Evolutionary conservation across 2,888 invertebrate genomes (phyloP).

Genomic region (Acanthosepion esculentum): DNA sequence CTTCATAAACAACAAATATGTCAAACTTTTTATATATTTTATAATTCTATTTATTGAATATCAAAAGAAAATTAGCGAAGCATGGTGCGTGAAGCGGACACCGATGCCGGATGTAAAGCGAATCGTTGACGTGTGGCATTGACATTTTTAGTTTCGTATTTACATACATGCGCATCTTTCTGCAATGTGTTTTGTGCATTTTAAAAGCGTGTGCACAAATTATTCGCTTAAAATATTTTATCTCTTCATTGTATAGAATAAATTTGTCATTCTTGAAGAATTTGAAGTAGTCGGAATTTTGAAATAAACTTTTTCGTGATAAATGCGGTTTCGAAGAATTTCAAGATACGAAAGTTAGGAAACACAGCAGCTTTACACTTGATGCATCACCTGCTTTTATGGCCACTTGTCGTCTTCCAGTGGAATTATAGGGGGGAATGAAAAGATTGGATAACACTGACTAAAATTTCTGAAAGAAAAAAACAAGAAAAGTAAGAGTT

Average conservation of each 20-base stretch:
- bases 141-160: not conserved
- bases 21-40: no score
- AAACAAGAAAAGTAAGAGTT: not conserved
- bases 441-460: not conserved
- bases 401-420: slow-evolving; percentile 33
- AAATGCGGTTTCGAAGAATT: not conserved
- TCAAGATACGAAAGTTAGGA: not conserved
- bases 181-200: not conserved
- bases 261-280: not conserved
- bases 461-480: not conserved
- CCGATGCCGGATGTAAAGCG: not conserved
- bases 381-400: slow-evolving; percentile 22
- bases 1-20: no score
- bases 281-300: not conserved
- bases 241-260: not conserved
- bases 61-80: no score
- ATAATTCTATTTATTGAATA: no score
- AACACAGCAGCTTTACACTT: not conserved
- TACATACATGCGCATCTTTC: not conserved
- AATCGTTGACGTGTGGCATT: not conserved
- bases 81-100: not conserved
- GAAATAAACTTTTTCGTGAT: not conserved
- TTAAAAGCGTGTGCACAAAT: not conserved
- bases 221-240: not conserved
- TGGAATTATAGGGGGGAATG: not conserved